Base-by-base conservation (phyloP, 2,888 invertebrate species). In the Dromius quadrimaculatus region DNA sequence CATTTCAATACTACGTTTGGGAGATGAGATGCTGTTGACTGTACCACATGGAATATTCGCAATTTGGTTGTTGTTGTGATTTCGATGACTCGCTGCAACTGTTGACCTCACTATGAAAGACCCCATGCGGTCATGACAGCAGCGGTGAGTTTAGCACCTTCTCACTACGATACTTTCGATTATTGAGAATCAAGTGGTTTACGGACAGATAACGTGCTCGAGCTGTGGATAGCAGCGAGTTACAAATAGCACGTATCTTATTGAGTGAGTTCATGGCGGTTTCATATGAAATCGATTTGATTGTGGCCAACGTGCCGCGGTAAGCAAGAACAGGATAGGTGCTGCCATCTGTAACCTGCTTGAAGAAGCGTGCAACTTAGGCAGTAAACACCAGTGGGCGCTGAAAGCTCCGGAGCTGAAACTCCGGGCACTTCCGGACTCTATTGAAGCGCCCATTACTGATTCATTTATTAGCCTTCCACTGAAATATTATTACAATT, bases 261-360 rank as follows among this genome's bases (percentile, higher is more conserved):
- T 66, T 66, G 36, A 50, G 36, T 41, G 28, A 32, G 57, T 41
- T 68, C 68, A 68, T 68, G 59, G 68, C 68, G 57, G 59, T 41
- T 32, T 57, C 59, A 59, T 68, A 59, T 45, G 41, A 59, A 68
- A 68, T 68, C 68, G 68, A 68, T 68, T 68, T 59, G 59, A 36
- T 59, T 62, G 41, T 62, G 22, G 9, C 20, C 62, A 23, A 38
- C 38, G 22, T 62, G 20, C 62, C 62, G 62, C 62, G 62, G 23
- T 23, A 23, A 41, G 20, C 13, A 41, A 2, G 13, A 2, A 17
- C 28, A 15, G 28, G 20, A 28, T 23, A 22, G 4, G 13, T 38
- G 13, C 13, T 22, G 62, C 22, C 62, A 62, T 62, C 62, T 62
- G 19, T 34, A 6, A 47, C 47, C 8, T 22, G n/a, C 47, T 23